Percentiles rank a stretch among this genome's conserved stretches.
Conservation (phyloP, 2,888 invertebrate species). For the Melanargia galathea region DNA sequence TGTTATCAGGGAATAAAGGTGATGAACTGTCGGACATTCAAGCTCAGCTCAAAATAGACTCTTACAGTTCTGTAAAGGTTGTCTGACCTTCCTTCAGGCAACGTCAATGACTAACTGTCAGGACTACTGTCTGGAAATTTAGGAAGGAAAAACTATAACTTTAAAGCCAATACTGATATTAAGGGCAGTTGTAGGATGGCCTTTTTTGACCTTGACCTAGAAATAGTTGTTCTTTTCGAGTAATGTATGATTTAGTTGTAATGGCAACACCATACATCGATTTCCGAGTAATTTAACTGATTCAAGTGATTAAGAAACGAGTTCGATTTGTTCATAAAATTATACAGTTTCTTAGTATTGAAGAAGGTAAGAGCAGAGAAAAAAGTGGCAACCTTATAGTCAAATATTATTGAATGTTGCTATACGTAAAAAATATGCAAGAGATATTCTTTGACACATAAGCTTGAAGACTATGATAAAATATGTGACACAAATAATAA, state of each 20-base stretch:
- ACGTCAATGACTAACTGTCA: no score
- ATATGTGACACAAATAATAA: constrained; percentile 4
- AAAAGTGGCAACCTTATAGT: background rate
- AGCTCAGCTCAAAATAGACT: no score
- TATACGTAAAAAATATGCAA: background rate
- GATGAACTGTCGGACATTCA: no score
- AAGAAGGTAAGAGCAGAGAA: no score
- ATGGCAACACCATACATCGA: background rate
- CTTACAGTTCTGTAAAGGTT: no score
- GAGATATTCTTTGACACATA: background rate
- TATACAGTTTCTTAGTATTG: background rate
- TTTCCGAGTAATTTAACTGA: background rate
- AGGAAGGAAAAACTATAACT: no score
- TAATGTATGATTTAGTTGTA: background rate
- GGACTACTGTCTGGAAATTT: no score
- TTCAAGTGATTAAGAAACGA: constrained; percentile 4
- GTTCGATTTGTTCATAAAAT: background rate
- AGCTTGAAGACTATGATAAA: background rate
- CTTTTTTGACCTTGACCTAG: no score
- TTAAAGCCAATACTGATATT: no score
- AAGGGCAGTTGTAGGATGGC: no score
- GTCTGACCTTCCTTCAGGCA: no score
- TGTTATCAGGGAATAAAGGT: no score
- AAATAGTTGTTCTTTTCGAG: background rate
- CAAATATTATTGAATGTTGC: background rate